phyloP scores from a whole-genome alignment of 2,113 vertebrate species.

The Aegithalos caudatus region DNA sequence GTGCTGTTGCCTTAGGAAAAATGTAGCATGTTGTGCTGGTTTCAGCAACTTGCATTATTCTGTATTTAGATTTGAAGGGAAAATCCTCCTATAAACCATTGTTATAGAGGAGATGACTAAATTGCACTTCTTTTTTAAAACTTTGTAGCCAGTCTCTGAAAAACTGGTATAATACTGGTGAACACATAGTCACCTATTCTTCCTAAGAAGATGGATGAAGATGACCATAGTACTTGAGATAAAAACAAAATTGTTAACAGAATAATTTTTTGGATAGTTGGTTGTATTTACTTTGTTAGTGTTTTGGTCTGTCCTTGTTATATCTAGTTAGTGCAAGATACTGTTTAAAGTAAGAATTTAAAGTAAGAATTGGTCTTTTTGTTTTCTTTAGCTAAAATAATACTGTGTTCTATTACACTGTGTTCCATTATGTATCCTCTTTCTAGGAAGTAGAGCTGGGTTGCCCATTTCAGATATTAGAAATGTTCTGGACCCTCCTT shows the following conservation, averaged over 20 bases:
- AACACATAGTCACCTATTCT: neutral
- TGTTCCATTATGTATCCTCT: neutral
- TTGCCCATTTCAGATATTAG: neutral
- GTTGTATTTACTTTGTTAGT: neutral
- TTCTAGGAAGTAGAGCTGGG: neutral
- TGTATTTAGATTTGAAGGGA: neutral
- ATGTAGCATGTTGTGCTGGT: neutral
- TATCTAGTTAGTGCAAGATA: neutral
- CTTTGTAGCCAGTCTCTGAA: neutral
- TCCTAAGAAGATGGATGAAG: neutral
- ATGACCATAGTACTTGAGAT: neutral
- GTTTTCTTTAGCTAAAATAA: neutral
- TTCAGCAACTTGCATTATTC: neutral
- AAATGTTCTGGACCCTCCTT: neutral
- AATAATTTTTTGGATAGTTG: neutral
- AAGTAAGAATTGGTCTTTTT: neutral
- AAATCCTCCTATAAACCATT: neutral
- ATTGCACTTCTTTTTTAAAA: neutral
- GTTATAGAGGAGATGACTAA: neutral
- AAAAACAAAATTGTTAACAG: neutral
- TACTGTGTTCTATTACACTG: neutral
- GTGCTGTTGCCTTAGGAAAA: neutral
- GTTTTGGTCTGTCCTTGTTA: neutral
- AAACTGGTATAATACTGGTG: neutral
- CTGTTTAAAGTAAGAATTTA: neutral